Evolutionary conservation across 2,797 vertebrate species (phyloP).

Genomic region (Antrozous pallidus): DNA sequence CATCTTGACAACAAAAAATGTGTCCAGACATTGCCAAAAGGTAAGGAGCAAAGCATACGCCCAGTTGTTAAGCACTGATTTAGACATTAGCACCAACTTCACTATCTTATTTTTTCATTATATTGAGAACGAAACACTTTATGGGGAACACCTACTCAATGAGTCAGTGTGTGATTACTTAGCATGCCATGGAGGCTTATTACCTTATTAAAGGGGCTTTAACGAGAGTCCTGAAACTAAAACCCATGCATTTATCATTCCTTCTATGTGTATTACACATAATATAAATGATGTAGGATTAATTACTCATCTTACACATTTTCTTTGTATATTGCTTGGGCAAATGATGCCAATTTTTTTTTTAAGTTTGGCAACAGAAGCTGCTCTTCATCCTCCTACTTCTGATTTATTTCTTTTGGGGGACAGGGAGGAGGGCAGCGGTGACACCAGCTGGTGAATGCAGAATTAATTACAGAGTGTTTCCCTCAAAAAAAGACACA

Average conservation of each 20-base stretch:
- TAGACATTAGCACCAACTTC: background rate
- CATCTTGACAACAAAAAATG: background rate
- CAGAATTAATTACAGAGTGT: constrained; percentile 38
- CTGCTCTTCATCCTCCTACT: background rate
- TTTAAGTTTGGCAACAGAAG: background rate
- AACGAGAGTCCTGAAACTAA: constrained; percentile 43
- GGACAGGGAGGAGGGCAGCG: background rate
- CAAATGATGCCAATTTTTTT: background rate
- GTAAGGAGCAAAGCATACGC: background rate
- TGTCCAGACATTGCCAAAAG: background rate
- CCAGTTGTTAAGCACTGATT: background rate
- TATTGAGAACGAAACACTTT: accelerated
- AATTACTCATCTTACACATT: background rate
- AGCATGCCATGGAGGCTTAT: background rate
- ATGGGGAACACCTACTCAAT: background rate
- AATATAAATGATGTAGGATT: background rate
- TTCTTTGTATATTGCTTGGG: constrained; percentile 28
- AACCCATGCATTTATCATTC: constrained; percentile 52
- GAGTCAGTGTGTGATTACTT: background rate
- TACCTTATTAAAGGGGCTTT: constrained; percentile 58
- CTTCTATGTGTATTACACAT: constrained; percentile 50
- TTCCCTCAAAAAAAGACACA: constrained; percentile 46
- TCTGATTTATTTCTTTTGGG: background rate
- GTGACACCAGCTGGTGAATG: constrained; percentile 45
- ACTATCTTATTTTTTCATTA: background rate